Evolutionary conservation across 2,113 vertebrate genomes (phyloP).

Genomic region (Camelus bactrianus): DNA sequence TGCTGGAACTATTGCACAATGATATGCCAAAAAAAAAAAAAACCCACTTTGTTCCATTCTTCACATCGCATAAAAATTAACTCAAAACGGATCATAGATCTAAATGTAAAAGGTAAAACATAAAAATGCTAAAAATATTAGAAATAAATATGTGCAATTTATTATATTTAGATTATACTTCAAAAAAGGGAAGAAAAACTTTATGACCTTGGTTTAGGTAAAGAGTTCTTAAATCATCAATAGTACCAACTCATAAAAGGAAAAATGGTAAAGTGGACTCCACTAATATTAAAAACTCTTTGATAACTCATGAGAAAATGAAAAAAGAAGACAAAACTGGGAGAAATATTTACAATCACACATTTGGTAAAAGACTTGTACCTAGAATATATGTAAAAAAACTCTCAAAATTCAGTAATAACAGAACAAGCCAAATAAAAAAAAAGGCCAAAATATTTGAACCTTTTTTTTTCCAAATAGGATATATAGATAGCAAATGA

Average conservation of each 20-base stretch:
- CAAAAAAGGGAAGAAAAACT: neutral
- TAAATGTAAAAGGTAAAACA: neutral
- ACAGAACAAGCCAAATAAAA: neutral
- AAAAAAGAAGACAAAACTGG: neutral
- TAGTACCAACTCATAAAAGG: neutral
- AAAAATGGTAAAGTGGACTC: neutral
- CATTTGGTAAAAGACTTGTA: constrained; percentile 16
- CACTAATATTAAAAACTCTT: neutral
- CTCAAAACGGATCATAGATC: neutral
- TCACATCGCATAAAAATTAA: neutral
- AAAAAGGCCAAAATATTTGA: neutral
- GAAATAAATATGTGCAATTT: neutral
- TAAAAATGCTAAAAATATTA: neutral
- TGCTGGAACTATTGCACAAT: neutral
- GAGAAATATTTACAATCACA: neutral
- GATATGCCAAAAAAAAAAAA: neutral
- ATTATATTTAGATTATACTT: neutral
- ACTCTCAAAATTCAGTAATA: neutral
- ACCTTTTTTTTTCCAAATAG: neutral
- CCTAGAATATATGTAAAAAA: neutral
- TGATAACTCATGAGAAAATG: neutral
- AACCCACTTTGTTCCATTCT: neutral
- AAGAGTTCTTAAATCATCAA: neutral
- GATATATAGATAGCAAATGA: neutral
- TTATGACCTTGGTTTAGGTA: neutral